Evolutionary conservation across 2,113 vertebrate species (phyloP), one percentile per base, ranked within the genome.

Genomic region (Talpa occidentalis): DNA sequence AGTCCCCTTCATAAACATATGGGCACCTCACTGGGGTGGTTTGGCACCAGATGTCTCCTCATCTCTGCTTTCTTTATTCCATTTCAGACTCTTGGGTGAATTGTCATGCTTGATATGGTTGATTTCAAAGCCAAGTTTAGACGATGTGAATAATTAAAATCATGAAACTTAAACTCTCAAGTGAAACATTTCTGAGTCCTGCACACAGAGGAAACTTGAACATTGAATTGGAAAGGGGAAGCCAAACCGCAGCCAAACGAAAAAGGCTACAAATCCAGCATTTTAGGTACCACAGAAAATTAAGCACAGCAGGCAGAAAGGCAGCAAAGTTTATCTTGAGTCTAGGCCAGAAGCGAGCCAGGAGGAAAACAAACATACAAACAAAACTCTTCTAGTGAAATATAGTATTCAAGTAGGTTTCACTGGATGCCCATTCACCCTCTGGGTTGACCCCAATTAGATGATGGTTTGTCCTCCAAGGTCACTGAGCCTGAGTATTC

Each of bases 201-300:
- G 83, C 79, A 76, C 92, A 92, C 78, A 86, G 96, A 96, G 82
- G 91, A 94, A 94, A 96, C 90, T 94, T 95, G 96, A 97, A 97
- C 30, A 5, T 92, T 95, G 96, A 96, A 95, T 92, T 93, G 49
- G 93, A 96, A 94, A 47, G 47, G 62, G 80, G 88, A 95, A 44
- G 96, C 88, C 86, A 97, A 97, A 96, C 94, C 90, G 2, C 66
- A 97, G 42, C 28, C 47, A 10, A 96, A 82, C 47, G 78, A 93
- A 90, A 95, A 94, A 96, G 79, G 94, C 81, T 47, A 32, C 70
- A 93, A 96, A 96, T 96, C 42, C 73, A 35, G 52, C 81, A 54
- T 95, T 97, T 94, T 97, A 91, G 94, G 77, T 42, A 84, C 92
- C 78, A 89, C 62, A 97, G 91, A 97, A 98, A 97, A 97, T 96